Percentiles rank a stretch among this genome's conserved stretches.
Conservation (phyloP, 2,113 vertebrate species). For the Cairina moschata region DNA sequence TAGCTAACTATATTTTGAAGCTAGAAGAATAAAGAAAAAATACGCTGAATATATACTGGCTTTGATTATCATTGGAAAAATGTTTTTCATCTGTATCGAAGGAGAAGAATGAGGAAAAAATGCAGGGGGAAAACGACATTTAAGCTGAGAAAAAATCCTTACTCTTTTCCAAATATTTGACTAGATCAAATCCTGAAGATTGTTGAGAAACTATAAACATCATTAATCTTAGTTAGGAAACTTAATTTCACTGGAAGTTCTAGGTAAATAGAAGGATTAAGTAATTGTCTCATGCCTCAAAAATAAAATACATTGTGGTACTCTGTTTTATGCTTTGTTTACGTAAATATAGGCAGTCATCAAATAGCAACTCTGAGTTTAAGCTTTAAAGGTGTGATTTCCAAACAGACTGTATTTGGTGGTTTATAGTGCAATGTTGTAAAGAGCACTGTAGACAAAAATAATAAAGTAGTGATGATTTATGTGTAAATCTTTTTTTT, state of each 20-base stretch:
- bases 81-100: not conserved
- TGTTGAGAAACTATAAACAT: not conserved
- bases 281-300: not conserved
- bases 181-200: not conserved
- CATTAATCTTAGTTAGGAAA: not conserved
- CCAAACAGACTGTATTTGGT: not conserved
- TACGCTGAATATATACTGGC: not conserved
- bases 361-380: not conserved
- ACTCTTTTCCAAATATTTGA: not conserved
- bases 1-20: not conserved
- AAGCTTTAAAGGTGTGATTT: slow-evolving; percentile 14
- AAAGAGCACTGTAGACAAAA: slow-evolving; percentile 1
- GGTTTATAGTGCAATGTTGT: not conserved
- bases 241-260: not conserved
- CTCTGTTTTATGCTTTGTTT: not conserved
- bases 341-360: not conserved
- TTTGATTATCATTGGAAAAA: not conserved
- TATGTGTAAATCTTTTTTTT: not conserved
- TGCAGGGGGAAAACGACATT: not conserved
- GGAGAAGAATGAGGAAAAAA: not conserved
- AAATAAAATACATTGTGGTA: not conserved
- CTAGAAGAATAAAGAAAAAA: not conserved
- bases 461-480: slow-evolving; percentile 9
- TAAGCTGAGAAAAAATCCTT: not conserved
- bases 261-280: not conserved